Evolutionary conservation across 2,797 vertebrate genomes (phyloP), one percentile per base, ranked within the genome.

Genomic region (Pampus argenteus): DNA sequence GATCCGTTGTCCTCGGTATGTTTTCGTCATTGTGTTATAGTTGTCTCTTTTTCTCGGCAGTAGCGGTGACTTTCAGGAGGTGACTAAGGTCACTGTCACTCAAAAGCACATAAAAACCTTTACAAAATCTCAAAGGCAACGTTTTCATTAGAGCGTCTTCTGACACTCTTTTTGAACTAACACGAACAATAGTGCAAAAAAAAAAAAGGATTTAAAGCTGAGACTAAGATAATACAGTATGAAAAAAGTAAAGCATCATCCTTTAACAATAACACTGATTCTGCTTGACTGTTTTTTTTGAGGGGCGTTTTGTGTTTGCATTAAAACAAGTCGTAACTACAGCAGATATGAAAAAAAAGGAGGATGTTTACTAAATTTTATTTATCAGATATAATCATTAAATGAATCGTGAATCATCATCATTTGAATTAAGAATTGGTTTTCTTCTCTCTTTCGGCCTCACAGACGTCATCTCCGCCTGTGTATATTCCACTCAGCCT

Each of bases 1-100:
- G 66, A 91, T 91, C 79, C 67, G 72, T 75, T 74, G 79, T 76
- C 74, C 79, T 84, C 76, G 51, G 31, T 74, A 3, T 44, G 57
- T 81, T 40, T 79, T 54, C 71, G 63, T 78, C 64, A 50, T 67
- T 74, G 76, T 81, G 62, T 74, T 58, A 42, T 58, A 42, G 13
- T 51, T 17, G 54, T 58, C 45, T 55, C 52, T 45, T 52, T 25
- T 64, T 47, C 40, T 58, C 34, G 42, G 18, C 11, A 10, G 18
- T 28, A 47, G 5, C 9, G 20, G 15, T n/a, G 44, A 66, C n/a
- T 40, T 40, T 34, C 1, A 17, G 9, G 18, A 66, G 23, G 29
- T 44, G 36, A 50, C n/a, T 3, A 28, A 26, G 51, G 48, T 65
- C 54, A 52, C 3, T 4, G 36, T 47, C 15, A 47, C 15, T 51